phyloP scores from a whole-genome alignment of 2,888 invertebrate species.

The Dryocosmus kuriphilus region DNA sequence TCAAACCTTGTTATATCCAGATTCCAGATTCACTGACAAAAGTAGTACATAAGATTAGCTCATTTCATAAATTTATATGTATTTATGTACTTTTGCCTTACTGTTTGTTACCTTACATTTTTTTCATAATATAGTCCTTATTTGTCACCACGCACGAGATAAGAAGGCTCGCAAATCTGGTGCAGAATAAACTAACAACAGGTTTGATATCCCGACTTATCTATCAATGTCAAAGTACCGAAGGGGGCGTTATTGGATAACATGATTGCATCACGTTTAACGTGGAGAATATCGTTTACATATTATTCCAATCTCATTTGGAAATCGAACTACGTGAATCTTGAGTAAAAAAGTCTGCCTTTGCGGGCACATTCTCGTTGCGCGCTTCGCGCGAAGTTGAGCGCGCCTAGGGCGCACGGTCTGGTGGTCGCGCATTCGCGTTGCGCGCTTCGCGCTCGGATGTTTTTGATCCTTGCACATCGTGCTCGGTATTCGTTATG shows the following conservation, averaged over 20 bases:
- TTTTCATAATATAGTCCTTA: neutral
- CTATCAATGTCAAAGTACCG: slow-evolving; percentile 41
- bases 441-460: too few species aligned
- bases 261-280: slow-evolving; percentile 18
- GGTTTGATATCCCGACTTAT: slow-evolving; percentile 30
- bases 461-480: too few species aligned
- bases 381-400: too few species aligned
- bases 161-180: neutral
- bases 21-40: neutral
- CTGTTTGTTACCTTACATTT: neutral
- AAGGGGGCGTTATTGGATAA: slow-evolving; percentile 48
- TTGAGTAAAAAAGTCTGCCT: too few species aligned
- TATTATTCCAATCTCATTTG: slow-evolving; percentile 22
- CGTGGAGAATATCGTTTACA: neutral
- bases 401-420: too few species aligned
- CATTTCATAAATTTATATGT: neutral
- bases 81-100: neutral
- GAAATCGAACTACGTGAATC: slow-evolving; percentile 12
- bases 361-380: too few species aligned
- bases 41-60: neutral
- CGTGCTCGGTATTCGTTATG: too few species aligned
- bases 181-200: slow-evolving; percentile 1
- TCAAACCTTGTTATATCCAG: neutral
- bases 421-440: too few species aligned
- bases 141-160: neutral